Conservation (phyloP, 1,140 invertebrate species). For the Caenorhabditis tropicalis region DNA sequence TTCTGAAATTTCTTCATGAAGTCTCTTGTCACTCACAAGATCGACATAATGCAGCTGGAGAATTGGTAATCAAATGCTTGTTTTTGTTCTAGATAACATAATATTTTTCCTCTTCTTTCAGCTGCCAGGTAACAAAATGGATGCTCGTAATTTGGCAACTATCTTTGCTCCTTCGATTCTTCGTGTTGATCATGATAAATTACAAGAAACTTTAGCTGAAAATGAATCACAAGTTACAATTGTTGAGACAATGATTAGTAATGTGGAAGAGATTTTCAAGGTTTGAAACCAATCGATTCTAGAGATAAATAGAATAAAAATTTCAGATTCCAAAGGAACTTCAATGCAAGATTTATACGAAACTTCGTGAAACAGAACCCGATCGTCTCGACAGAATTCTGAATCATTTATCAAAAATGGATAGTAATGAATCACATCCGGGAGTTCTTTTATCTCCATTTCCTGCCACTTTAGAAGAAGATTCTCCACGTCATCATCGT, state of each 20-base stretch:
- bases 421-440: slow-evolving; percentile 32
- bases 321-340: slow-evolving; percentile 55
- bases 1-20: slow-evolving; percentile 51
- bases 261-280: slow-evolving; percentile 55
- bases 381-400: slow-evolving; percentile 50
- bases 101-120: slow-evolving; percentile 17
- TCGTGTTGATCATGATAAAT: slow-evolving; percentile 47
- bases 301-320: background rate
- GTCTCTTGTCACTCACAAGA: slow-evolving; percentile 31
- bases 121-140: slow-evolving; percentile 55
- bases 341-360: slow-evolving; percentile 53
- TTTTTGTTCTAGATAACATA: background rate
- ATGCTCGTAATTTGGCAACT: slow-evolving; percentile 52
- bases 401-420: slow-evolving; percentile 45
- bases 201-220: slow-evolving; percentile 40
- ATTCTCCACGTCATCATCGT: slow-evolving; percentile 38
- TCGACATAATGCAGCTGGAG: background rate
- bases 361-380: slow-evolving; percentile 53
- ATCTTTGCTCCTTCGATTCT: slow-evolving; percentile 55
- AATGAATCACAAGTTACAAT: slow-evolving; percentile 49
- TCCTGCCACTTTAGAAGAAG: slow-evolving; percentile 48
- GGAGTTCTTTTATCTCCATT: slow-evolving; percentile 39
- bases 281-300: background rate
- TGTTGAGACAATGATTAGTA: slow-evolving; percentile 52
- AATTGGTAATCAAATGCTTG: background rate